These are phyloP conservation scores for Synaphobranchus kaupii DNA, from an alignment of 2,797 vertebrate genomes.

Conservation along the genomic window DNA sequence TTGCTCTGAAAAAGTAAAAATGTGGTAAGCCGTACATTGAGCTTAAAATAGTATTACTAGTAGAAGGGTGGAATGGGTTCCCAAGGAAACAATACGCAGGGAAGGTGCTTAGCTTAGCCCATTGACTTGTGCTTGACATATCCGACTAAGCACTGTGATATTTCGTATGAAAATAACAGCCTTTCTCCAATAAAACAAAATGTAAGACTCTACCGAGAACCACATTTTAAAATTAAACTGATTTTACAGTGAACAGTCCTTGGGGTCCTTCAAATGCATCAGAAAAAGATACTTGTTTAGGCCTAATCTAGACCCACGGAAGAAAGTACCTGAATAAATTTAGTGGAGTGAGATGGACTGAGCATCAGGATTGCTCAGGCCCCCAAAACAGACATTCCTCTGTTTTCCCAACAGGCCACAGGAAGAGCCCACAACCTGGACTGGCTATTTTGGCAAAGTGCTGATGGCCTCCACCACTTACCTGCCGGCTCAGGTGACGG, in stretches of 20 bases:
- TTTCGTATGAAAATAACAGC: not conserved
- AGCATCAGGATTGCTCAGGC: not conserved
- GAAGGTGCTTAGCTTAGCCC: not conserved
- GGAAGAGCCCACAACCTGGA: conserved; percentile 98
- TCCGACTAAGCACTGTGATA: not conserved
- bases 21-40: not conserved
- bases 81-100: not conserved
- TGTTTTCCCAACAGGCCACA: conserved; percentile 78
- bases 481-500: conserved; percentile 94
- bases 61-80: not conserved
- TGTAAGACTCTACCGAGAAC: not conserved
- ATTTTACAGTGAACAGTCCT: not conserved
- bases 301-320: not conserved
- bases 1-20: not conserved
- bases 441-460: conserved; percentile 94
- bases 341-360: not conserved
- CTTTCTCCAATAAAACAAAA: not conserved
- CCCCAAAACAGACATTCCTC: conserved; percentile 18
- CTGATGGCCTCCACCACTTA: conserved; percentile 97
- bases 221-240: not conserved
- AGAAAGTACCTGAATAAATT: not conserved
- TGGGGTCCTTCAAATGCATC: not conserved
- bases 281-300: not conserved
- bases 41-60: not conserved
- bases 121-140: not conserved